Base-by-base conservation (phyloP, 2,797 vertebrate species). In the Syngnathus rostellatus region DNA sequence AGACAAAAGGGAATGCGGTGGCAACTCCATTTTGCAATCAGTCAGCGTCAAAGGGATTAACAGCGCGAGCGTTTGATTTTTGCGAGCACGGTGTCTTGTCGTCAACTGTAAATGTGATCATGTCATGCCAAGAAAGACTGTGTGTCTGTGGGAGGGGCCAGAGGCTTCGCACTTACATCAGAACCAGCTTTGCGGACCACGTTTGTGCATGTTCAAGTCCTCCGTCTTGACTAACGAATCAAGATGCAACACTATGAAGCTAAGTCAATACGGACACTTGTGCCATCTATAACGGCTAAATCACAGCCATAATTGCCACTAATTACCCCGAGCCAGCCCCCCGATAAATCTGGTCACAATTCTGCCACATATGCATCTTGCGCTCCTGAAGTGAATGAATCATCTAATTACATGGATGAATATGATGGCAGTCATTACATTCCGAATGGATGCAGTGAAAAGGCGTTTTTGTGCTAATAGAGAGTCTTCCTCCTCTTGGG, bases 361-460 rank as follows among this genome's bases (percentile, higher is more conserved):
- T 43, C 10, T 62, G 59, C 9, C 58, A 11, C 58, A 40, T 38
- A 60, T 60, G 58, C 19, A 9, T 17, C 38, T 5, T 41, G 59
- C 40, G 23, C n/a, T 62, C 59, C 40, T 43, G n/a, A 62, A 16
- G 40, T 6, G 59, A 62, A 62, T 43, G 59, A 62, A 62, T 62
- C 6, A 62, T 62, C 59, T 16, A 41, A 43, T 62, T 41, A 43
- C 59, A 41, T 62, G 40, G 39, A 43, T 25, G 57, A 21, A 43
- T 62, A 41, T 62, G 59, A 41, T 62, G 40, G n/a, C 54, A 55
- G 54, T n/a, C 58, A 60, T 60, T 60, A 60, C 2, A 11, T 38
- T 62, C 39, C 40, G 23, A 62, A 62, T 62, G 59, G 40, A 55
- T 55, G 54, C 23, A 25, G 54, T 31, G 23, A 23, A 55, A 31